phyloP scores from a whole-genome alignment of 2,888 invertebrate species.

The Abrostola tripartita region DNA sequence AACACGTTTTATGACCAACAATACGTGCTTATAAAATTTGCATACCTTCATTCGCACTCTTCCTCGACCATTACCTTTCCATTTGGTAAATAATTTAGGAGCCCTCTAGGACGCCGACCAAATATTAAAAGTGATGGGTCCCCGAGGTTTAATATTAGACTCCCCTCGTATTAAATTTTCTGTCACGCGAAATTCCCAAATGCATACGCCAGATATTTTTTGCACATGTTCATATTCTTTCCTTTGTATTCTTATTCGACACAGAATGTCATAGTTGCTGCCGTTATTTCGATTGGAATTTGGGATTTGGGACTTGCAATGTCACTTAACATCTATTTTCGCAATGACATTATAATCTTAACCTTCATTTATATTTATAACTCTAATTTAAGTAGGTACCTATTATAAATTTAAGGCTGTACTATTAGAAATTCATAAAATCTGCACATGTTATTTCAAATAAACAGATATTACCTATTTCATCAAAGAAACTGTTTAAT shows the following conservation, averaged over 20 bases:
- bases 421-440: too few relatives aligned
- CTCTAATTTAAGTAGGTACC: too few relatives aligned
- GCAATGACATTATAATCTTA: background rate
- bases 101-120: conserved; percentile 86
- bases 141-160: conserved; percentile 88
- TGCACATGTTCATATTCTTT: conserved; percentile 87
- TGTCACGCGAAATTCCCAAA: conserved; percentile 88
- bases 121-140: conserved; percentile 89
- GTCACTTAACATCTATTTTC: conserved; percentile 22
- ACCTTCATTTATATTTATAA: too few relatives aligned
- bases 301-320: conserved; percentile 64
- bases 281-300: conserved; percentile 72
- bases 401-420: too few relatives aligned
- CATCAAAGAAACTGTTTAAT: too few relatives aligned
- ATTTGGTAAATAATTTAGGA: conserved; percentile 88
- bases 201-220: conserved; percentile 87
- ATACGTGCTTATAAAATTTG: conserved; percentile 86
- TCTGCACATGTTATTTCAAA: too few relatives aligned
- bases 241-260: conserved; percentile 84
- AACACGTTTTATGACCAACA: conserved; percentile 79
- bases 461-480: too few relatives aligned
- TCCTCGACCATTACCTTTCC: conserved; percentile 87
- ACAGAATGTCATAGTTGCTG: conserved; percentile 83
- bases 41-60: conserved; percentile 86
- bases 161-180: conserved; percentile 88